Conservation (phyloP, 2,888 invertebrate genomes). For the Selenia dentaria region DNA sequence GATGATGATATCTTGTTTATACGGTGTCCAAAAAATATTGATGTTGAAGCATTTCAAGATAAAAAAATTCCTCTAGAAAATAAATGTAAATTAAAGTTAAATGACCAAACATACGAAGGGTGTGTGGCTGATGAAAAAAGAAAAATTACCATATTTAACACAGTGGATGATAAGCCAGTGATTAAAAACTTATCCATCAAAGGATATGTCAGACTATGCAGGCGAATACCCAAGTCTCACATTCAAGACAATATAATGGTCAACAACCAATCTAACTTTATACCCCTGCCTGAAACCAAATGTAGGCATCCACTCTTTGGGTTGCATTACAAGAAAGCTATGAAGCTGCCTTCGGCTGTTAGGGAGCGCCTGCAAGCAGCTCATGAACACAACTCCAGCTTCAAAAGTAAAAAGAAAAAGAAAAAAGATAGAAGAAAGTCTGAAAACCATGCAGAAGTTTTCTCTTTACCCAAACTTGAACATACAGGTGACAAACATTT, state of each 20-base stretch:
- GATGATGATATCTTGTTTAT: conserved; percentile 68
- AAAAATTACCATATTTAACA: conserved; percentile 42
- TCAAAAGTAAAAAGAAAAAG: background rate
- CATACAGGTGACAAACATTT: background rate
- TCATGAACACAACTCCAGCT: background rate
- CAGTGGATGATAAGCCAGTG: conserved; percentile 34
- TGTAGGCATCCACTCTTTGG: conserved; percentile 72
- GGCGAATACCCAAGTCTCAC: conserved; percentile 64
- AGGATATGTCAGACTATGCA: conserved; percentile 53
- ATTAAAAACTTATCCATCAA: conserved; percentile 46
- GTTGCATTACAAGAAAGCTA: conserved; percentile 57
- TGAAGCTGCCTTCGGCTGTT: conserved; percentile 52
- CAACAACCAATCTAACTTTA: conserved; percentile 54
- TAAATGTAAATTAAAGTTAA: conserved; percentile 63
- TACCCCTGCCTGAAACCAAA: conserved; percentile 69
- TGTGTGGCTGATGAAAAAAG: conserved; percentile 37
- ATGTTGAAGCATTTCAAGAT: conserved; percentile 45
- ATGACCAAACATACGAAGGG: conserved; percentile 58
- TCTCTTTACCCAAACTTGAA: background rate
- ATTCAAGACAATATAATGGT: conserved; percentile 43
- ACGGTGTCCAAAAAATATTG: conserved; percentile 57
- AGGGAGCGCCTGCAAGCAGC: conserved; percentile 41
- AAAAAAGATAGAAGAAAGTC: background rate
- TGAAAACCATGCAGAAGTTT: background rate
- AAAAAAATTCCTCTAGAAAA: conserved; percentile 46